Evolutionary conservation across 1,140 invertebrate genomes (phyloP), one percentile per base, ranked within the genome.

Genomic region (Colletes latitarsis): DNA sequence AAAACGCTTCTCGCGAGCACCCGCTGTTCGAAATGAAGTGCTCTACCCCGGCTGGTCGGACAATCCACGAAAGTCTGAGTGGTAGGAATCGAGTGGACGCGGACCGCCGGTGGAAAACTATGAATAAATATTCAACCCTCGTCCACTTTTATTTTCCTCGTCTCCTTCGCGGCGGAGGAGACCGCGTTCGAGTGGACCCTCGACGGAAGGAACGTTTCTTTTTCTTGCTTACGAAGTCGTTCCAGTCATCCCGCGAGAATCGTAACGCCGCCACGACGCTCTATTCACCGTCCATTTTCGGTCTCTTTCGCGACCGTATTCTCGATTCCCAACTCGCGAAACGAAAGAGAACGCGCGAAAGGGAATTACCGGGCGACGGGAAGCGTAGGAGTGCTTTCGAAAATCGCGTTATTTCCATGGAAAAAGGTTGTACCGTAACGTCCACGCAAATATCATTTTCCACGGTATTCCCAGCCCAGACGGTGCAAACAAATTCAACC

Each of bases 91-190:
- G 78, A 85, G 73, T 77, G 63, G 64, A 69, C 53, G 75, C 80
- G 41, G 30, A 17, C 30, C 15, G n/a, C 19, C 49, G 62, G 58
- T 17, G 55, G 43, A 58, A 84, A 77, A 66, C 69, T 75, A 80
- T 79, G 55, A 82, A 88, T 87, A 86, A 88, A 88, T 88, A 88
- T 88, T 87, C 79, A 71, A 76, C 43, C 58, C 53, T 69, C 55
- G 57, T 52, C 46, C 52, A 67, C 53, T 39, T 82, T 79, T 71
- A 52, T 30, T 10, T 53, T 49, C 66, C 57, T 60, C 64, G 64
- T 60, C 69, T 64, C 39, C 9, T 71, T 46, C 46, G 41, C 14
- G 43, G 30, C 30, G 60, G 46, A 19, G 6, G n/a, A 15, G 30
- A 58, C 15, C 78, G 21, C n/a, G 63, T 77, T 83, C 58, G 63